Evolutionary conservation across 2,113 vertebrate species (phyloP).

Genomic region (Sakesphorus luctuosus): DNA sequence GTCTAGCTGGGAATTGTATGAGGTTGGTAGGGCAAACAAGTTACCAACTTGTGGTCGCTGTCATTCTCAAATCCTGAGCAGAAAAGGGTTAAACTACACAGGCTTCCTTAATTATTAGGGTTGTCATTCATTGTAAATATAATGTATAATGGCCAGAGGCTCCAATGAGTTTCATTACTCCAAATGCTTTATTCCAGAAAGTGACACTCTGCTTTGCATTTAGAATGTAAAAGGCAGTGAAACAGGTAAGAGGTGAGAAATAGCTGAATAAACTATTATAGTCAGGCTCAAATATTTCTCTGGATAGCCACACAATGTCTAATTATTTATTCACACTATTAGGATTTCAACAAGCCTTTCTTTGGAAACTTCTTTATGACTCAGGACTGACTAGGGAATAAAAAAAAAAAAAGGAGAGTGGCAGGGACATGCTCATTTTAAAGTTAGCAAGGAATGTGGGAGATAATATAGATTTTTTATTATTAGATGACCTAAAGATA

Average conservation of each 20-base stretch:
- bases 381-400: neutral
- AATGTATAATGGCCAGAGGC: neutral
- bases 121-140: neutral
- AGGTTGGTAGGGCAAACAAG: neutral
- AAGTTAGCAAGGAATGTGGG: neutral
- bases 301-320: neutral
- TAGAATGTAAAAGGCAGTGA: neutral
- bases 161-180: neutral
- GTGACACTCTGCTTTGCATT: neutral
- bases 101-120: neutral
- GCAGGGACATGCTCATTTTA: neutral
- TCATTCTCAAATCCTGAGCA: neutral
- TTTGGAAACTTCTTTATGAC: neutral
- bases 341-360: neutral
- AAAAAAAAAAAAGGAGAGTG: neutral
- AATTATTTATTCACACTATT: neutral
- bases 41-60: neutral
- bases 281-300: neutral
- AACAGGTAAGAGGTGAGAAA: neutral
- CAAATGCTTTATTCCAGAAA: neutral
- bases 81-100: neutral
- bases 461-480: neutral
- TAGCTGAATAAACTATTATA: neutral
- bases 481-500: neutral
- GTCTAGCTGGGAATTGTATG: neutral